Evolutionary conservation across 2,797 vertebrate species (phyloP).

Genomic region (Synanceia verrucosa): DNA sequence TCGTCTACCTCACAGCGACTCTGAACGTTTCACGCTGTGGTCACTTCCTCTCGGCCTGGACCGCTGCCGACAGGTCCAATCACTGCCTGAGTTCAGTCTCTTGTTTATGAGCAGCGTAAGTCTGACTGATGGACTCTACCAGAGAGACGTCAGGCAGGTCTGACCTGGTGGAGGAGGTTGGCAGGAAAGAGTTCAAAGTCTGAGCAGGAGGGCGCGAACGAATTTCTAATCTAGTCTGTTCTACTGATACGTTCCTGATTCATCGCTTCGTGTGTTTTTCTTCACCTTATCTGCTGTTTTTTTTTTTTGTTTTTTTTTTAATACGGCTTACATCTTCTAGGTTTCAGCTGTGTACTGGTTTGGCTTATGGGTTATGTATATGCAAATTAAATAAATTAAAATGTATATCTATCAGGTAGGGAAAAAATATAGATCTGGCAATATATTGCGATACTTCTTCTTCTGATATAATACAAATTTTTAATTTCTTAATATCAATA

Average conservation of each 20-base stretch:
- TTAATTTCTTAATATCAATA: too few relatives aligned
- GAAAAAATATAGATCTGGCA: too few relatives aligned
- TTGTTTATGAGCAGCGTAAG: neutral
- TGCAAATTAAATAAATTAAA: too few relatives aligned
- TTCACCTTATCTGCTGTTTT: neutral
- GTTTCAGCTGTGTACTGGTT: neutral
- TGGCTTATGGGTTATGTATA: too few relatives aligned
- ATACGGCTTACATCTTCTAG: too few relatives aligned
- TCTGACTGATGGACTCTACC: constrained; percentile 5
- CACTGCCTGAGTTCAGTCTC: constrained; percentile 12
- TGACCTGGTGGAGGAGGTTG: constrained; percentile 27
- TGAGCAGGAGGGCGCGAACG: neutral
- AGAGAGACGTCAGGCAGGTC: neutral
- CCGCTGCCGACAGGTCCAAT: constrained; percentile 1
- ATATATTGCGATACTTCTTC: too few relatives aligned
- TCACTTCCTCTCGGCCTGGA: constrained; percentile 37
- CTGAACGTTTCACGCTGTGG: constrained; percentile 6
- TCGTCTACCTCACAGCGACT: neutral
- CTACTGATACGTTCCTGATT: constrained; percentile 18
- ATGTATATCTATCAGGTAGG: too few relatives aligned
- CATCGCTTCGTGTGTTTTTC: neutral
- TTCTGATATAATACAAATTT: too few relatives aligned
- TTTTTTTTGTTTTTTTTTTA: neutral
- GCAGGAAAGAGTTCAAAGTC: constrained; percentile 62
- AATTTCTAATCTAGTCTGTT: constrained; percentile 19